These are phyloP conservation scores for Lasioglossum oenotherae DNA, from an alignment of 2,888 invertebrate species.

Conservation along the genomic window DNA sequence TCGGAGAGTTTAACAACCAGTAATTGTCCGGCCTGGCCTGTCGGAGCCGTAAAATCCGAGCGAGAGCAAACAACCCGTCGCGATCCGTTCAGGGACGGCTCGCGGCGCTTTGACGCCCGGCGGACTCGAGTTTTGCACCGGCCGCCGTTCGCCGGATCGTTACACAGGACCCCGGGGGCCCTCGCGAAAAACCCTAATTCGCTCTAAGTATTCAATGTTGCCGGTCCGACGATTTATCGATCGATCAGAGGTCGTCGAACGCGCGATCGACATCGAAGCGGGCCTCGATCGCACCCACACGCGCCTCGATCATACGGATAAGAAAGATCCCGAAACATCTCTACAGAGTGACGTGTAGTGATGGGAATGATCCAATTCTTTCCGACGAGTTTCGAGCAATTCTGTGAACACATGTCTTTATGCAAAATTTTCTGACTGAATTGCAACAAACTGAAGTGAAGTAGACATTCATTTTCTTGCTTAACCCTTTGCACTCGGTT, in stretches of 20 bases:
- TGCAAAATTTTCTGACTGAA: not conserved
- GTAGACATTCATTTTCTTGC: not conserved
- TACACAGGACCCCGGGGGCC: not conserved
- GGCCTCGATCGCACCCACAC: not conserved
- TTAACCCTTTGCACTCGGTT: no score
- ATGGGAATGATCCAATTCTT: not conserved
- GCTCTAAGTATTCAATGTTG: not conserved
- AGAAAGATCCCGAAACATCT: not conserved
- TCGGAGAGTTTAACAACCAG: constrained; percentile 80
- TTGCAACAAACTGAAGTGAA: not conserved
- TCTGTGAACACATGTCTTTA: not conserved
- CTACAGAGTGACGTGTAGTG: not conserved
- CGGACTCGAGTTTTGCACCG: constrained; percentile 26
- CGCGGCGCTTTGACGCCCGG: constrained; percentile 62
- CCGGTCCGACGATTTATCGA: not conserved
- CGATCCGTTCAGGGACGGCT: constrained; percentile 65
- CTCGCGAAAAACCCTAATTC: constrained; percentile 8
- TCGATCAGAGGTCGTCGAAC: constrained; percentile 7
- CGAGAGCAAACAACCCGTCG: constrained; percentile 79
- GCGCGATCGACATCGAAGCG: not conserved
- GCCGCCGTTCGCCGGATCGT: constrained; percentile 11
- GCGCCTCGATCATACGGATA: not conserved
- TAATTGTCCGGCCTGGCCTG: constrained; percentile 79
- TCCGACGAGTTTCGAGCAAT: not conserved
- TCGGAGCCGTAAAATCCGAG: constrained; percentile 80